Evolutionary conservation across 2,888 invertebrate species (phyloP), one percentile per base, ranked within the genome.

Genomic region (Parnassius mnemosyne): DNA sequence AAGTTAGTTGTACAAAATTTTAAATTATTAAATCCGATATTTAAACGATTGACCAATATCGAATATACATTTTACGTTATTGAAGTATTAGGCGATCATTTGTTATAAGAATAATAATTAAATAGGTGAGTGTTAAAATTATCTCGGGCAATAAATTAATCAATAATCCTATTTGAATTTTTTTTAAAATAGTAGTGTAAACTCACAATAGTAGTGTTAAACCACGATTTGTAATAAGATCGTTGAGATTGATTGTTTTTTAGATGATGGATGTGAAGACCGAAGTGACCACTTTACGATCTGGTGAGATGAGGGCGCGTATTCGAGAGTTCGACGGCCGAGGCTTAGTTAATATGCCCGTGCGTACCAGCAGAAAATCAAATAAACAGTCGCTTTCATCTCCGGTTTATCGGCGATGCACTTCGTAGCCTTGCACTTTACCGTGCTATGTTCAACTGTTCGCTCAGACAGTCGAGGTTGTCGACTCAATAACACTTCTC

Each of bases 371-470:
- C 81, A 79, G 82, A 85, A 87, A 86, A 87, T 86, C 87, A 87
- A 88, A 89, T 89, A 89, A 89, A 89, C 87, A 88, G 71, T 77
- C 79, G 82, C 85, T 85, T 87, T 87, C 87, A 88, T 89, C 87
- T 87, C 83, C 81, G 84, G 82, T 84, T 83, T 85, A 87, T 87
- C 83, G 80, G 78, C 79, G 80, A 86, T 89, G 88, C 86, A 86
- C 84, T 86, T 77, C 78, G 82, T 77, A 84, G 84, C 81, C 86
- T 88, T 87, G 87, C 85, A 85, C 84, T 87, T 81, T 77, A 76
- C 74, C 76, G 80, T 79, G 76, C 77, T 75, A 7, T 76, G 77
- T 67, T 68, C 75, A 75, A 80, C 80, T 84, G 84, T 81, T 80
- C 79, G 70, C 69, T 76, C 73, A 70, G 68, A 69, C 76, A 79